A percentile compares a stretch with the other conserved stretches of the same genome.
Evolutionary conservation across 35 echinoderm and acorn worm species (phyloP).

Genomic region (Heliocidaris tuberculata): DNA sequence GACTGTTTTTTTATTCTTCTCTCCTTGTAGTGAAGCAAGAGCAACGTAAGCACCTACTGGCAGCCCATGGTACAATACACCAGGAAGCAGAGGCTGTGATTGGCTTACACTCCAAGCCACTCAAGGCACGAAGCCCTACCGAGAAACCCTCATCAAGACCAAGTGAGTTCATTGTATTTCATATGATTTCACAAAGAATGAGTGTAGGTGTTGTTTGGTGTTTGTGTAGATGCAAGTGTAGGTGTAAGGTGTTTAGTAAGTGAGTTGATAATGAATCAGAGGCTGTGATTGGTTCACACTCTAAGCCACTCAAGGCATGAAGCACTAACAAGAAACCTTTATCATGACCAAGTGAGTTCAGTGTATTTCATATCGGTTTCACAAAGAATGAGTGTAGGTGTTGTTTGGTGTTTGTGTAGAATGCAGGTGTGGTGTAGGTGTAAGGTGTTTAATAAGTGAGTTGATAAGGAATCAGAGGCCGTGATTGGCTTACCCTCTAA

Average conservation of each 20-base stretch:
- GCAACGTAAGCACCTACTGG: conserved; percentile 83
- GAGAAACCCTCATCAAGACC: conserved; percentile 49
- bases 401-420: too few species aligned
- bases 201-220: too few species aligned
- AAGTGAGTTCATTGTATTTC: conserved; percentile 24
- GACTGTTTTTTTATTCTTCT: too few species aligned
- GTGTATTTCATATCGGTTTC: background rate
- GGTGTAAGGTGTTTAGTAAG: too few species aligned
- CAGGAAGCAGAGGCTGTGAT: conserved; percentile 82
- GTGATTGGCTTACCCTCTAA: too few species aligned
- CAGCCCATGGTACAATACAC: conserved; percentile 88
- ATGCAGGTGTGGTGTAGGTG: too few species aligned
- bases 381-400: background rate
- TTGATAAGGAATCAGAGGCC: too few species aligned
- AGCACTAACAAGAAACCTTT: conserved; percentile 4
- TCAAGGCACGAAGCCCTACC: background rate
- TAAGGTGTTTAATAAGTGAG: too few species aligned
- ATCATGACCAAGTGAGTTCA: conserved; percentile 53
- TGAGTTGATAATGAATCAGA: too few species aligned
- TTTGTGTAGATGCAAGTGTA: too few species aligned
- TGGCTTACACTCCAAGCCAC: conserved; percentile 48
- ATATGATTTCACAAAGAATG: background rate
- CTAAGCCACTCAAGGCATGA: too few species aligned
- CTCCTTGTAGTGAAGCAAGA: conserved; percentile 63
- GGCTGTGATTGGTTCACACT: too few species aligned